phyloP scores from a whole-genome alignment of 1,140 invertebrate genomes.

The Spodoptera litura region DNA sequence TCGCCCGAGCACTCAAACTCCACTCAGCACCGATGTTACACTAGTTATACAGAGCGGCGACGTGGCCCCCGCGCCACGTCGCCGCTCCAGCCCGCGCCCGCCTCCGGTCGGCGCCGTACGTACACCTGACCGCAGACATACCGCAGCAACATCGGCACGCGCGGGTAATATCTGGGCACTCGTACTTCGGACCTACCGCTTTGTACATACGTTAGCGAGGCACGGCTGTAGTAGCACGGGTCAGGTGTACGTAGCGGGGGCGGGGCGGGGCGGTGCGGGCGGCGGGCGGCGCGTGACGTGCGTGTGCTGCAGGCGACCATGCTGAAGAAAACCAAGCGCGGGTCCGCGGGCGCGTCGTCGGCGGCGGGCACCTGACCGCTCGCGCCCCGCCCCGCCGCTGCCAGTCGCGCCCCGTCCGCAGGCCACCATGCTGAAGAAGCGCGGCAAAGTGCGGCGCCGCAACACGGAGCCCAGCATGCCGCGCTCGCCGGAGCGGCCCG shows the following conservation, averaged over 20 bases:
- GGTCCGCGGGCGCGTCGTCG: constrained; percentile 83
- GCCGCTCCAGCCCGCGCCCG: constrained; percentile 10
- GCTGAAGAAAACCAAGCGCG: constrained; percentile 98
- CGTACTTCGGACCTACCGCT: constrained; percentile 2
- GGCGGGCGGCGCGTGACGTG: constrained; percentile 49
- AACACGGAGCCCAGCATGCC: constrained; percentile 97
- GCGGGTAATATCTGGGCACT: constrained; percentile 11
- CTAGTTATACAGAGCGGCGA: constrained; percentile 41
- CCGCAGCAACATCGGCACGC: constrained; percentile 5
- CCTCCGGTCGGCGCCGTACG: constrained; percentile 29
- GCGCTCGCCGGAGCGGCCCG: constrained; percentile 87
- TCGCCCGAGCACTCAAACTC: constrained; percentile 62
- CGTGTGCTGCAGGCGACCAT: constrained; percentile 91
- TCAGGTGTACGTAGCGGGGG: constrained; percentile 14
- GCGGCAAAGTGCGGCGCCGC: constrained; percentile 97
- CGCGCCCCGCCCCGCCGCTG: constrained; percentile 77
- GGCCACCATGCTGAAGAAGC: constrained; percentile 96
- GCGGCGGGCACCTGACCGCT: constrained; percentile 76
- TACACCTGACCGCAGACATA: constrained; percentile 36
- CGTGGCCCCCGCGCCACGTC: constrained; percentile 11
- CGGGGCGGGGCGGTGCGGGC: constrained; percentile 42
- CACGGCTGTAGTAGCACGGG: constrained; percentile 8
- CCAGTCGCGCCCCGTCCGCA: constrained; percentile 86
- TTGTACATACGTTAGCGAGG: constrained; percentile 23
- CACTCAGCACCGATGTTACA: constrained; percentile 59